These are phyloP conservation scores for Callaeas wilsoni DNA, from an alignment of 2,113 vertebrate species.

Conservation along the genomic window DNA sequence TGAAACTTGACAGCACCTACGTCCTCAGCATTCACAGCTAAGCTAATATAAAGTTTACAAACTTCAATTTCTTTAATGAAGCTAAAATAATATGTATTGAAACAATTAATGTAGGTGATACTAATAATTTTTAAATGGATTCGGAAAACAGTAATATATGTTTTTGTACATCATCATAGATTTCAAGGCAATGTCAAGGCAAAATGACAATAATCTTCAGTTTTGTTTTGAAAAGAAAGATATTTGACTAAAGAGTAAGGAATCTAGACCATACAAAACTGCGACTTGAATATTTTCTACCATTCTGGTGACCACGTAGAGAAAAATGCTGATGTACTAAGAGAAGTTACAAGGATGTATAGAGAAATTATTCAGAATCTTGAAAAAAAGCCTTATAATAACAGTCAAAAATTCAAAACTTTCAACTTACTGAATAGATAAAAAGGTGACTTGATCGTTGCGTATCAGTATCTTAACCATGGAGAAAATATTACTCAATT, in stretches of 20 bases:
- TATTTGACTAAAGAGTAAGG: neutral
- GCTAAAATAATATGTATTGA: neutral
- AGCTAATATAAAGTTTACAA: neutral
- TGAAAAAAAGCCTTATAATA: neutral
- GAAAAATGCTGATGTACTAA: neutral
- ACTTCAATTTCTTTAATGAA: neutral
- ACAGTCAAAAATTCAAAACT: neutral
- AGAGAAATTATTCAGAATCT: neutral
- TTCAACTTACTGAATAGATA: neutral
- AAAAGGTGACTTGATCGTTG: fast-evolving
- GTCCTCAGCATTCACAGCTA: neutral
- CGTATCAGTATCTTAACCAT: neutral
- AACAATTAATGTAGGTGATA: neutral
- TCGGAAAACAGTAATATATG: neutral
- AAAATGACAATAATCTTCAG: neutral
- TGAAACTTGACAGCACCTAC: neutral
- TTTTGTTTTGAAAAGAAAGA: neutral
- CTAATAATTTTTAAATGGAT: neutral
- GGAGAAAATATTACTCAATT: neutral
- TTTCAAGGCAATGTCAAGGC: neutral
- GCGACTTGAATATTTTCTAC: neutral
- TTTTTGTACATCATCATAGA: neutral
- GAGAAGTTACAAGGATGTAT: neutral
- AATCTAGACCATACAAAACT: neutral
- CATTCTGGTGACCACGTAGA: neutral